These are phyloP conservation scores for Drosophila pseudotakahashii DNA, from an alignment of 2,888 invertebrate genomes.

Conservation along the genomic window DNA sequence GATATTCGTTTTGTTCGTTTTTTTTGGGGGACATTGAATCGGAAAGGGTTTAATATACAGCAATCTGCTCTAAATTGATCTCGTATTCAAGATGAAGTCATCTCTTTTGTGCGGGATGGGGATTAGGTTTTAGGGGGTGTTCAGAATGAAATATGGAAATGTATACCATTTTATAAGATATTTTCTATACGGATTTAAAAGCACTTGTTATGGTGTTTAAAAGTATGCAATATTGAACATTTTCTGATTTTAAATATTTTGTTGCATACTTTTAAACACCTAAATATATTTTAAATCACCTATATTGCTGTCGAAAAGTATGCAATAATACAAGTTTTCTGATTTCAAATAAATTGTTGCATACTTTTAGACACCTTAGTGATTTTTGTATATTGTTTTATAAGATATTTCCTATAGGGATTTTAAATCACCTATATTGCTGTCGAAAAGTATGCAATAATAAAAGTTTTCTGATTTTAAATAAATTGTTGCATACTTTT, in stretches of 20 bases:
- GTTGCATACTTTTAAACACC: no score
- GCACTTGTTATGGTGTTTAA: no score
- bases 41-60: constrained; percentile 23
- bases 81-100: constrained; percentile 26
- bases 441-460: no score
- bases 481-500: not conserved
- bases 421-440: no score
- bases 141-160: not conserved
- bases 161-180: no score
- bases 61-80: constrained; percentile 26
- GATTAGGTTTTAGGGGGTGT: not conserved
- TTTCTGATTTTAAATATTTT: not conserved
- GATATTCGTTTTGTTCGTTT: constrained; percentile 5
- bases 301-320: no score
- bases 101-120: not conserved
- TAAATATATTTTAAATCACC: no score
- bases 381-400: no score
- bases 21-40: not conserved
- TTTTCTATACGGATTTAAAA: no score
- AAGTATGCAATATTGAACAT: no score
- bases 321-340: not conserved
- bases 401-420: no score
- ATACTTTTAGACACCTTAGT: no score
- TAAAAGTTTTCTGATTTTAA: not conserved
- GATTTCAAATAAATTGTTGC: not conserved